Percentiles rank a stretch among this genome's conserved stretches.
Conservation (phyloP, 2,888 invertebrate genomes). For the Aspidiotus destructor region DNA sequence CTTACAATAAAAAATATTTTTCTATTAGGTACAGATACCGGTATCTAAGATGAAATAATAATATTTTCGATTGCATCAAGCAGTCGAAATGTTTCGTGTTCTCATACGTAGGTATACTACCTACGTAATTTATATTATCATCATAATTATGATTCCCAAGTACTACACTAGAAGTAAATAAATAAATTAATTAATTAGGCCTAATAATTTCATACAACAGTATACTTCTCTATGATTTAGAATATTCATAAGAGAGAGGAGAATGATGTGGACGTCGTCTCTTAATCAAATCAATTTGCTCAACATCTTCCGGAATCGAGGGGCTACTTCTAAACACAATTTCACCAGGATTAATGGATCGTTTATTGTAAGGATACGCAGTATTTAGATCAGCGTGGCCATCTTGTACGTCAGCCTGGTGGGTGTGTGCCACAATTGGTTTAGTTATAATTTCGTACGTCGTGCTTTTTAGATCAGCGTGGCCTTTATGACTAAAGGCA, state of each 20-base stretch:
- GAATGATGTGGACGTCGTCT: conserved; percentile 8
- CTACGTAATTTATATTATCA: no score
- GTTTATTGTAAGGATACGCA: conserved; percentile 32
- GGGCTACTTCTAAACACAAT: conserved; percentile 10
- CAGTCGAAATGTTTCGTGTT: no score
- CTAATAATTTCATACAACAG: no score
- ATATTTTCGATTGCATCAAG: no score
- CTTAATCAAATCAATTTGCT: conserved; percentile 19
- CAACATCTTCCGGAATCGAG: conserved; percentile 11
- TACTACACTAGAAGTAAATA: no score
- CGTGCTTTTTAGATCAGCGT: conserved; percentile 45
- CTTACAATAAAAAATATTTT: no score
- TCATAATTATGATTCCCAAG: no score
- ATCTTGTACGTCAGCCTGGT: conserved; percentile 35
- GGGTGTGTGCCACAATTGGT: conserved; percentile 53
- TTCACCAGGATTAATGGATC: conserved; percentile 29
- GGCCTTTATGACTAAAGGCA: conserved; percentile 36
- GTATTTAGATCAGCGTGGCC: conserved; percentile 30
- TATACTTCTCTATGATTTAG: conserved; percentile 1
- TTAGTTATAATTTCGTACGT: conserved; percentile 78
- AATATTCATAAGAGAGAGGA: background rate
- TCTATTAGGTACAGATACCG: no score
- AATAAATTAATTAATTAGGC: no score
- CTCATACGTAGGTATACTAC: no score
- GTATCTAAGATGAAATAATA: no score